Evolutionary conservation across 2,113 vertebrate genomes (phyloP).

Genomic region (Chaetodon trifascialis): DNA sequence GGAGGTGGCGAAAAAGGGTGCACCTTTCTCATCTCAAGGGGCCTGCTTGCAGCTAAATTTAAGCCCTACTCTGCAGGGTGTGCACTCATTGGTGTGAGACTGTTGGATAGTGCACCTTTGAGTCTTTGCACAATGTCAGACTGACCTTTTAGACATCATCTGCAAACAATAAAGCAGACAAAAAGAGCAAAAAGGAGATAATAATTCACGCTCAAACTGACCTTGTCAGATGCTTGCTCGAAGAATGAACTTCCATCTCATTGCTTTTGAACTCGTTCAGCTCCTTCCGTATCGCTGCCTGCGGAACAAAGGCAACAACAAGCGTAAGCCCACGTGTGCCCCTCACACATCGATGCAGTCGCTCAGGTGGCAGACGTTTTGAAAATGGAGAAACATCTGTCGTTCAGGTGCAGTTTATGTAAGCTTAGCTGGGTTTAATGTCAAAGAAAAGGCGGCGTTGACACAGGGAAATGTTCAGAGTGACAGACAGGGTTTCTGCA

Average conservation of each 20-base stretch:
- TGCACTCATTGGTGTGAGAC: constrained; percentile 22
- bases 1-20: constrained; percentile 50
- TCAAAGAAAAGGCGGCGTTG: neutral
- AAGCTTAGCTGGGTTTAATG: neutral
- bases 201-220: constrained; percentile 64
- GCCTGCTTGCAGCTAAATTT: constrained; percentile 61
- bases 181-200: neutral
- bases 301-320: constrained; percentile 21
- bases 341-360: neutral
- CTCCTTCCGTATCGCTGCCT: constrained; percentile 99
- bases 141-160: neutral
- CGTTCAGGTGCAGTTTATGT: constrained; percentile 14
- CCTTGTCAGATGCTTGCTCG: constrained; percentile 99
- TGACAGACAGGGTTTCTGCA: neutral
- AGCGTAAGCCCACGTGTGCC: constrained; percentile 24
- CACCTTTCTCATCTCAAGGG: constrained; percentile 62
- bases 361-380: constrained; percentile 17
- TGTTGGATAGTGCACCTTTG: constrained; percentile 16
- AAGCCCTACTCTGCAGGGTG: constrained; percentile 51
- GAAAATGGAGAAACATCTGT: constrained; percentile 27
- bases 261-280: constrained; percentile 99
- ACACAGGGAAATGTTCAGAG: neutral
- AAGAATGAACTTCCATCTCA: constrained; percentile 98
- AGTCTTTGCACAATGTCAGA: constrained; percentile 46
- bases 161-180: neutral